Base-by-base conservation (phyloP, 2,888 invertebrate species). In the Suillia variegata region DNA sequence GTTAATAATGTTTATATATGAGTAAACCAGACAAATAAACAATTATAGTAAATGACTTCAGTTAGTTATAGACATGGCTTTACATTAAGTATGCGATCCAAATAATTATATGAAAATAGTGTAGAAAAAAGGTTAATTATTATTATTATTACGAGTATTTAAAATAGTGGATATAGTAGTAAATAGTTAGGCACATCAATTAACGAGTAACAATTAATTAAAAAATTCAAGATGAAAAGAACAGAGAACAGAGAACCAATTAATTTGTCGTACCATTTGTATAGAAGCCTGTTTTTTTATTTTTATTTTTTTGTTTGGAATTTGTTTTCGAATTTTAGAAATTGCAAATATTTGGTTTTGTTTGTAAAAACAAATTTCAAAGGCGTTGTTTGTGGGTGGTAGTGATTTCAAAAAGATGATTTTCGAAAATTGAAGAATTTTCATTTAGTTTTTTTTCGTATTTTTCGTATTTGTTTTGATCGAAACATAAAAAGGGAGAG, bases 181-280 rank as follows among this genome's bases (percentile, higher is more conserved):
- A 31, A 8, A 8, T 31, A 12, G 12, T 6, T 38, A 45, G 18
- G 45, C 45, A 45, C 45, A 45, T 45, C 50, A 21, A 50, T 26
- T 4, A 54, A 56, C 42, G 53, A 62, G 34, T 48, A 54, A 42
- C 59, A 67, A 58, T 50, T n/a, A n/a, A n/a, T n/a, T 54, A 47
- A 66, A 61, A 62, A 67, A 67, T 58, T 52, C 58, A 64, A 67
- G 50, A 62, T n/a, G n/a, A n/a, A n/a, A n/a, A n/a, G n/a, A n/a
- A n/a, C n/a, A n/a, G 56, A 57, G 65, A 63, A 65, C 59, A 69
- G 63, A 69, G 61, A 71, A 74, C 74, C 75, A 78, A 79, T n/a
- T n/a, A n/a, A n/a, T 79, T 77, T 73, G 73, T 74, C 80, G 76
- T 80, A 80, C 80, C 80, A 80, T 80, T 77, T 80, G 79, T 72